phyloP scores from a whole-genome alignment of 1,140 invertebrate species.

The Zaprionus lachaisei region DNA sequence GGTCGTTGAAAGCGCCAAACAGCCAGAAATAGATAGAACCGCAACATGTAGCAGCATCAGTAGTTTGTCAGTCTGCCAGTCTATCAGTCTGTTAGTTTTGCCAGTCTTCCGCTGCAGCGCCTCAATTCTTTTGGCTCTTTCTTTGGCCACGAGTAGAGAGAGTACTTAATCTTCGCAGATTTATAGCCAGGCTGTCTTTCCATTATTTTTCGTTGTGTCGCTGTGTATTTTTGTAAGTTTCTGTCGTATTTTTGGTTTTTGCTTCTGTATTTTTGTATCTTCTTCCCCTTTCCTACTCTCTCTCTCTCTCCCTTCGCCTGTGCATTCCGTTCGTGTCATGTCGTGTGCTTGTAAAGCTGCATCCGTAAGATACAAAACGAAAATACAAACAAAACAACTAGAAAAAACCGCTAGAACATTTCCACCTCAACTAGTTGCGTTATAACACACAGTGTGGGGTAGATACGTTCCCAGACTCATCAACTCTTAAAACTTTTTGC shows the following conservation, averaged over 20 bases:
- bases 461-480: neutral
- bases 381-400: slow-evolving; percentile 8
- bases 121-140: neutral
- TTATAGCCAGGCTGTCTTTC: slow-evolving; percentile 65
- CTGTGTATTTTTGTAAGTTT: slow-evolving; percentile 21
- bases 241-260: slow-evolving; percentile 27
- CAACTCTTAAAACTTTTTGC: neutral
- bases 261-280: slow-evolving; percentile 44
- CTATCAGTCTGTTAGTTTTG: neutral
- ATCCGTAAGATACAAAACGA: slow-evolving; percentile 36
- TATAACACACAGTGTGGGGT: neutral
- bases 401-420: neutral
- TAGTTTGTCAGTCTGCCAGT: slow-evolving; percentile 17
- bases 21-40: slow-evolving; percentile 71
- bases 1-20: slow-evolving; percentile 64
- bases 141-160: slow-evolving; percentile 16
- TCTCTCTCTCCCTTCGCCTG: slow-evolving; percentile 1
- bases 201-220: slow-evolving; percentile 53
- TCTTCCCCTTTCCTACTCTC: slow-evolving; percentile 26
- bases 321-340: slow-evolving; percentile 63
- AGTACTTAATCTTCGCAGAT: slow-evolving; percentile 77
- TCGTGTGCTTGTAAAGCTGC: slow-evolving; percentile 39
- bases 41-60: slow-evolving; percentile 44
- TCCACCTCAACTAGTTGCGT: neutral
- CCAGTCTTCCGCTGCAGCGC: slow-evolving; percentile 1